Conservation (phyloP, 30 jellyfish, hydroid and myxozoan genomes). For the Aurelia aurita complex sp. Pacific region DNA sequence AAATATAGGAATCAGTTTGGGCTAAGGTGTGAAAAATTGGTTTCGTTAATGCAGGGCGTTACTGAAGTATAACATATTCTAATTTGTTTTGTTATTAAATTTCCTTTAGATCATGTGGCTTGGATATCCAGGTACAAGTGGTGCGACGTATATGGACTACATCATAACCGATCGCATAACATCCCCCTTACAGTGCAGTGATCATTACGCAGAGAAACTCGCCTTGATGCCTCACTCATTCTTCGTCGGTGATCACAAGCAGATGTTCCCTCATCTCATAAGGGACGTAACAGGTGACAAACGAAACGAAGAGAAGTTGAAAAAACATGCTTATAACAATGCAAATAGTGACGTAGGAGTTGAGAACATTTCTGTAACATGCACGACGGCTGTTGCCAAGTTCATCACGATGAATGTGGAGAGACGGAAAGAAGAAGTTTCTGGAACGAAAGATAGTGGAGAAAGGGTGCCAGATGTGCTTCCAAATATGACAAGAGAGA, state of each 20-base stretch:
- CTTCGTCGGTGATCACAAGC: constrained; percentile 99
- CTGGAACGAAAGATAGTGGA: constrained; percentile 99
- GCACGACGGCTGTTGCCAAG: constrained; percentile 77
- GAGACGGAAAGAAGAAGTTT: constrained; percentile 90
- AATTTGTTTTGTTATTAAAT: not conserved
- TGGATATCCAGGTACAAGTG: constrained; percentile 99
- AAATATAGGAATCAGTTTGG: too few relatives aligned
- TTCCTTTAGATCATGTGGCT: constrained; percentile 96
- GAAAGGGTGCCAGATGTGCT: constrained; percentile 97
- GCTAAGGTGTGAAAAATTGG: too few relatives aligned
- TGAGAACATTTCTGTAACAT: constrained; percentile 79
- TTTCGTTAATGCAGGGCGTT: too few relatives aligned
- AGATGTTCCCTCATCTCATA: constrained; percentile 98
- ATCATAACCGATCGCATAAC: constrained; percentile 94
- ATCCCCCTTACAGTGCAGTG: constrained; percentile 91
- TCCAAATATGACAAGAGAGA: constrained; percentile 92
- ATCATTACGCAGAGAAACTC: constrained; percentile 98
- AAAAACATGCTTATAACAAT: constrained; percentile 43
- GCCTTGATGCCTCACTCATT: constrained; percentile 97
- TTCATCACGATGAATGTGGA: constrained; percentile 86
- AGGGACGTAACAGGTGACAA: constrained; percentile 95
- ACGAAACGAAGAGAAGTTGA: constrained; percentile 86
- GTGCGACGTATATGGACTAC: constrained; percentile 99
- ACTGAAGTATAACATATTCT: too few relatives aligned
- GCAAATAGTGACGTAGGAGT: constrained; percentile 25